Base-by-base conservation (phyloP, 2,797 vertebrate species). In the Gymnodraco acuticeps region DNA sequence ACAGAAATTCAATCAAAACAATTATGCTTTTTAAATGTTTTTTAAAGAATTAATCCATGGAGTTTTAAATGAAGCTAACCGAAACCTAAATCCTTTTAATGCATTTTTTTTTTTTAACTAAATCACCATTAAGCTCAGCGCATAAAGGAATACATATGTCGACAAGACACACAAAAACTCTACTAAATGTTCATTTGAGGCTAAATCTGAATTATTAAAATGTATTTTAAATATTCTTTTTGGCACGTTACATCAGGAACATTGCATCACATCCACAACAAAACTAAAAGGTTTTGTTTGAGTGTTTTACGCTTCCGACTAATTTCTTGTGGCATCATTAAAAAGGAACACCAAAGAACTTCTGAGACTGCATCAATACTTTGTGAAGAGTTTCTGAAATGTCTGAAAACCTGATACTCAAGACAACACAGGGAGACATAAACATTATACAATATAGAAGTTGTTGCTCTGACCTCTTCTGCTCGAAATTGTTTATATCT, bases 1-100 rank as follows among this genome's bases (percentile, higher is more conserved):
- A 77, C 38, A 50, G 43, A 63, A 15, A 55, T 73, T 77, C 53
- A 60, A 78, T 73, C 48, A 64, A 56, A 55, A 56, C 38, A 1
- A 27, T 27, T 27, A 27, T 27, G 27, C 27, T 27, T 27, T 27
- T 27, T 4, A 27, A 27, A 27, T 27, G 27, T 27, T 27, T 27
- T 27, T 27, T 27, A 27, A 27, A 27, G 5, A 27, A 27, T 27
- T 5, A 9, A 43, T 74, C 3, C 8, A 45, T 17, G 3, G 42
- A 20, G 15, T 46, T 53, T 27, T 4, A 50, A n/a, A 58, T 41
- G 31, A 20, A 27, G 9, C 50, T 23, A 23, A 23, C 23, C 23
- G 23, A 23, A 23, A 47, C 14, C 7, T 11, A 46, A 60, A 41
- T 61, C 16, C 27, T 38, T 2, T 53, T 41, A 15, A 13, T 42